Base-by-base conservation (phyloP, 2,797 vertebrate genomes). In the Euphonia xanthogaster region DNA sequence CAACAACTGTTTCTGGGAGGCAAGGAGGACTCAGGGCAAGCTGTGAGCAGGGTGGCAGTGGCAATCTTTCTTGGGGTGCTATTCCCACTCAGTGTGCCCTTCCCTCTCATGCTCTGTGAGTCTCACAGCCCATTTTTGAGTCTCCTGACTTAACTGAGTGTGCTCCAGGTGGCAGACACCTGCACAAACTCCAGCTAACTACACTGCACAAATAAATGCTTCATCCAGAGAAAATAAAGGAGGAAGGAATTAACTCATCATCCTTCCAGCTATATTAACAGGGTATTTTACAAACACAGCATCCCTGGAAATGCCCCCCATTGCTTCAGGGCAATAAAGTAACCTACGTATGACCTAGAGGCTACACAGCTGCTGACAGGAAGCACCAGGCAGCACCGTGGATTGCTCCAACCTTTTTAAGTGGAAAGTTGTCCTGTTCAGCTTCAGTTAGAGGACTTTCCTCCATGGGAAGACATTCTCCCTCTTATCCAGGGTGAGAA, bases 121-220 rank as follows among this genome's bases (percentile, higher is more conserved):
- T 61, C 42, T 80, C 45, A 35, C 47, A 78, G 61, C 9, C 25
- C 4, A 0, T 66, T 66, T 87, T 88, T 86, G 7, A 73, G 54
- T 50, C 14, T 84, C 12, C 15, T 72, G 39, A 58, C 54, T 92
- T 94, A 87, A 87, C 1, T 87, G 62, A 21, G 62, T 51, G 15
- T 42, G 37, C 33, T 95, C 37, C 87, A 95, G 77, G 60, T 89
- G 72, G 82, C 67, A 93, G 65, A 67, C 62, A 94, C 65, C 86
- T 94, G 77, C 68, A 68, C 6, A 20, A 58, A 31, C 25, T 54
- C 40, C 45, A 16, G 22, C 66, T 90, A 88, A 89, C 73, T 85
- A 88, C 1, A 1, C 63, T 74, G 62, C 55, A 86, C 23, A 45
- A 92, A 73, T 74, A 92, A 91, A 53, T 47, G n/a, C 63, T 65